phyloP scores from a whole-genome alignment of 2,113 vertebrate genomes.

The Oenanthe oenanthe region DNA sequence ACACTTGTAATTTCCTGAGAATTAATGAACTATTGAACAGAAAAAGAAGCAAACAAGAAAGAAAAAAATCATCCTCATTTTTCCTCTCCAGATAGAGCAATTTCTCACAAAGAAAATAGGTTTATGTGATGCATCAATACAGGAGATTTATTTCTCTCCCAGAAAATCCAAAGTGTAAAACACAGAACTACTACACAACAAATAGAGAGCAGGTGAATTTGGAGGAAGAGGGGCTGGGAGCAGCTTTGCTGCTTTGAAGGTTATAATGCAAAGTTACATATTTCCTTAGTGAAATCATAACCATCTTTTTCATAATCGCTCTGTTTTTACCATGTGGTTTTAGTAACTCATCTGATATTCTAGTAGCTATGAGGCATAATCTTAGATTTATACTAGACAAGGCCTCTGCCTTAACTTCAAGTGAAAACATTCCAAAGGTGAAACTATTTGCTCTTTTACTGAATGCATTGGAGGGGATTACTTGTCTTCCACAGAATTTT shows the following conservation, averaged over 20 bases:
- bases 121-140: neutral
- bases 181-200: neutral
- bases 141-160: neutral
- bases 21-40: conserved; percentile 15
- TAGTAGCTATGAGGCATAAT: neutral
- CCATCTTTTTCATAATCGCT: neutral
- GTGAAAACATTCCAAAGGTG: neutral
- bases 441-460: neutral
- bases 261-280: neutral
- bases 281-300: neutral
- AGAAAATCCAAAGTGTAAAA: neutral
- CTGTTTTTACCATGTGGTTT: neutral
- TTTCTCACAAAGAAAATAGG: neutral
- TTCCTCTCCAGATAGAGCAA: neutral
- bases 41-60: neutral
- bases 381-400: neutral
- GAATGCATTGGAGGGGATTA: neutral
- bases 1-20: conserved; percentile 13
- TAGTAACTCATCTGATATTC: neutral
- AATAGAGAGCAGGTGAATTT: neutral
- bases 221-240: neutral
- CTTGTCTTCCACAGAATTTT: neutral
- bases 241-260: neutral
- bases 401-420: neutral
- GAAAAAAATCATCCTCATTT: neutral